Conservation (phyloP, 2,888 invertebrate genomes). For the Clitarchus hookeri region DNA sequence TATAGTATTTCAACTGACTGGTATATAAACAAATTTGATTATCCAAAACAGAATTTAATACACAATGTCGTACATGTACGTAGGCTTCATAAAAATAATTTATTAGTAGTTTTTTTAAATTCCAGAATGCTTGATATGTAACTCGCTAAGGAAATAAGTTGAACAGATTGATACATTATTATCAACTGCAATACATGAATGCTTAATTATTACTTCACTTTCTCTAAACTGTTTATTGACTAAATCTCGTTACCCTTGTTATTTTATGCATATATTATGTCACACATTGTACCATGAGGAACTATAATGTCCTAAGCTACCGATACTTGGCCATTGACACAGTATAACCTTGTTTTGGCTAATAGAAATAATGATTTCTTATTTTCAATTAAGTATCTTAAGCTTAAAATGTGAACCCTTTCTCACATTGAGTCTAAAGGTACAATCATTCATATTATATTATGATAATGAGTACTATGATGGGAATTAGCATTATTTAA, state of each 20-base stretch:
- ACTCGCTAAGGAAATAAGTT: neutral
- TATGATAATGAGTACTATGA: neutral
- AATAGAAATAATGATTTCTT: neutral
- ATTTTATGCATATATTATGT: neutral
- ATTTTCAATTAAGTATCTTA: neutral
- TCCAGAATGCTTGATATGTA: neutral
- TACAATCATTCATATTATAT: neutral
- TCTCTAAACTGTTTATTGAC: neutral
- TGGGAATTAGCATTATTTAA: neutral
- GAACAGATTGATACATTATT: neutral
- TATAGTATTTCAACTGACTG: neutral
- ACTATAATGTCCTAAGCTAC: neutral
- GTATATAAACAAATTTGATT: neutral
- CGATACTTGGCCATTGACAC: neutral
- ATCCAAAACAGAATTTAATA: neutral
- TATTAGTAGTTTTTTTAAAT: neutral
- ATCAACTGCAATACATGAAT: neutral
- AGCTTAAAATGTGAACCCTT: neutral
- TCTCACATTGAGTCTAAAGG: neutral
- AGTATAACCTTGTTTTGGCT: neutral
- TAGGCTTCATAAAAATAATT: neutral
- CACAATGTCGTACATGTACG: neutral
- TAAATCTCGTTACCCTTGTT: no score
- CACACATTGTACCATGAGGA: neutral
- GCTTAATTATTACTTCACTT: neutral